Evolutionary conservation across 2,113 vertebrate genomes (phyloP).

Genomic region (Nibea albiflora): DNA sequence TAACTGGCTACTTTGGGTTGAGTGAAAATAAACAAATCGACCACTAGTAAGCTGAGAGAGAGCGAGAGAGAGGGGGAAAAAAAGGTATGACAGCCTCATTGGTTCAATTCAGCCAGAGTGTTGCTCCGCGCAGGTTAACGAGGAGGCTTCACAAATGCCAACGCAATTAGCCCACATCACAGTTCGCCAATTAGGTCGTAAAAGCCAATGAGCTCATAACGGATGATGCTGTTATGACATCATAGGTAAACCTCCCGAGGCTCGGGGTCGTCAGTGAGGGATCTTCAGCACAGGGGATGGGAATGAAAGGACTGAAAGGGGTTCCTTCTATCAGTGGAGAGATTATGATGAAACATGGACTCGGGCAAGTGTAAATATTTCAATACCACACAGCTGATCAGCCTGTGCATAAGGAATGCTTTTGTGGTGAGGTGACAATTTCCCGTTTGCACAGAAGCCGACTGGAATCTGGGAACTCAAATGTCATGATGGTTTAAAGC

Average conservation of each 20-base stretch:
- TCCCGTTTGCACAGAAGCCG: background rate
- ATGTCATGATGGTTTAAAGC: background rate
- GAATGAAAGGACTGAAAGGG: background rate
- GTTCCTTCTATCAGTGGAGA: background rate
- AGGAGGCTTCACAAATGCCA: constrained; percentile 21
- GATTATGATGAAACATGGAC: background rate
- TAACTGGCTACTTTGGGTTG: background rate
- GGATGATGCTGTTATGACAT: constrained; percentile 51
- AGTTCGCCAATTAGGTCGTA: constrained; percentile 28
- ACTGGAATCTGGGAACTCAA: background rate
- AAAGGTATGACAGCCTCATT: background rate
- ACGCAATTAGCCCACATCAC: constrained; percentile 30
- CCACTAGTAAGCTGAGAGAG: background rate
- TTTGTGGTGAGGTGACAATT: background rate
- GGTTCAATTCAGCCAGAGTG: background rate
- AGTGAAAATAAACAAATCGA: background rate
- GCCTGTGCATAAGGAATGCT: background rate
- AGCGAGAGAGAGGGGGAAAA: background rate
- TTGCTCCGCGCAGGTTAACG: constrained; percentile 32
- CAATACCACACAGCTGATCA: background rate
- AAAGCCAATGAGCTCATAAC: constrained; percentile 44
- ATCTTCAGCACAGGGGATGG: background rate
- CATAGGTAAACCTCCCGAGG: constrained; percentile 9
- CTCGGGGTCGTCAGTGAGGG: background rate
- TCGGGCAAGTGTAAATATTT: background rate